A percentile compares a stretch with the other conserved stretches of the same genome.
Evolutionary conservation across 2,797 vertebrate species (phyloP).

Genomic region (Myotis vivesi): DNA sequence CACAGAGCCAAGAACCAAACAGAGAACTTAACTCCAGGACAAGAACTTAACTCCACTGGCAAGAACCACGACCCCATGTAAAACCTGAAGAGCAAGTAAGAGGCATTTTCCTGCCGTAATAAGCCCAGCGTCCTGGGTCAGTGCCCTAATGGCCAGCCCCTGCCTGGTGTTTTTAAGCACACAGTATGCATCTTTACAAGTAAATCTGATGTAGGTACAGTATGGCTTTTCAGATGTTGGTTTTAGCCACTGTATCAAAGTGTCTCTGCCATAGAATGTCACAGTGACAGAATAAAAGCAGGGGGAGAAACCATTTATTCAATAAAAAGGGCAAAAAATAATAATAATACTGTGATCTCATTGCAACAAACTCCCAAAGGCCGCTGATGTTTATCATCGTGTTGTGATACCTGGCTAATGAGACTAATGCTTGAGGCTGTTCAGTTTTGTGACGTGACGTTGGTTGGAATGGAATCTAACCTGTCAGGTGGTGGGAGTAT

Average conservation of each 20-base stretch:
- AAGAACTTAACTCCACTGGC: not conserved
- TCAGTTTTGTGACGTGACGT: not conserved
- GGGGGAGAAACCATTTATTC: not conserved
- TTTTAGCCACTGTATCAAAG: not conserved
- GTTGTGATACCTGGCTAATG: not conserved
- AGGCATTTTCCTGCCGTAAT: not conserved
- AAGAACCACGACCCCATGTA: not conserved
- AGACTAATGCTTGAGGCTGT: not conserved
- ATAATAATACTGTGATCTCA: not conserved
- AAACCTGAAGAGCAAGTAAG: not conserved
- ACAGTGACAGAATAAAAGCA: not conserved
- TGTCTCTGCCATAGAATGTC: not conserved
- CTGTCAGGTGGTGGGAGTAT: not conserved
- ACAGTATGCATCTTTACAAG: not conserved
- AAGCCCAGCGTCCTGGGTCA: not conserved
- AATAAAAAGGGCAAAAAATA: not conserved
- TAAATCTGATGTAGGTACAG: not conserved
- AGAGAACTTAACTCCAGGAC: not conserved
- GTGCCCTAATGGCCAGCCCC: not conserved
- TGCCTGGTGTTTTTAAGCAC: not conserved
- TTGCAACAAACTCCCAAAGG: not conserved
- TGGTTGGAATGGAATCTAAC: not conserved
- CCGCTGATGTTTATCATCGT: not conserved
- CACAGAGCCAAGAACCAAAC: not conserved
- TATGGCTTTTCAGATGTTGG: not conserved